Conservation (phyloP, 2,797 vertebrate species). For the Lagorchestes hirsutus region DNA sequence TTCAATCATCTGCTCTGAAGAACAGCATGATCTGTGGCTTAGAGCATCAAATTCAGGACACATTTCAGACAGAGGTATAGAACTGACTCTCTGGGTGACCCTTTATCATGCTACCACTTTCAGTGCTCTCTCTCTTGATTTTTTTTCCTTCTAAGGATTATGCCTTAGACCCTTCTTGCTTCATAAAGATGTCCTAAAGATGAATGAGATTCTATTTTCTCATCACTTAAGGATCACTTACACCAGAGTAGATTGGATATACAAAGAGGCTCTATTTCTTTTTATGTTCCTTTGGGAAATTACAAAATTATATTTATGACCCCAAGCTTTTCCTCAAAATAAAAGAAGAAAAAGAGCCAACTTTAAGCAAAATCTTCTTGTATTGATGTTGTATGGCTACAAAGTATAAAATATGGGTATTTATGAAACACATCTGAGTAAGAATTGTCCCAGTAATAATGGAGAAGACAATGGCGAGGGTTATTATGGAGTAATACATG, state of each 20-base stretch:
- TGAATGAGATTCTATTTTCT: not conserved
- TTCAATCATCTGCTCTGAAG: not conserved
- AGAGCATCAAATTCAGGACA: not conserved
- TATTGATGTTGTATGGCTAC: not conserved
- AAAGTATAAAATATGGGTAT: not conserved
- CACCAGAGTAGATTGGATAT: not conserved
- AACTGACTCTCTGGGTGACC: not conserved
- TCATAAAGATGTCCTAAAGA: not conserved
- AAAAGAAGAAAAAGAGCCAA: not conserved
- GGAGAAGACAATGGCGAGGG: not conserved
- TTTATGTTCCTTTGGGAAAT: not conserved
- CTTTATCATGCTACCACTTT: not conserved
- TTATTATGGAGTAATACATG: not conserved
- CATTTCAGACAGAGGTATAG: not conserved
- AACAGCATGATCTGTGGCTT: not conserved
- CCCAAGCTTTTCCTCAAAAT: not conserved
- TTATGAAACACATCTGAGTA: not conserved
- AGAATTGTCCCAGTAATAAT: not conserved
- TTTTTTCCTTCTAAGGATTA: not conserved
- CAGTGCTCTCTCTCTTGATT: not conserved
- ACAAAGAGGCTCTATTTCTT: not conserved
- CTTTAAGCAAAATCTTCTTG: not conserved
- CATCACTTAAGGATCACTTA: not conserved
- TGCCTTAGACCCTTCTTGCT: not conserved
- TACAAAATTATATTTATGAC: not conserved